Percentiles rank a stretch among this genome's conserved stretches.
Conservation (phyloP, 2,888 invertebrate genomes). For the Melanchra persicariae region DNA sequence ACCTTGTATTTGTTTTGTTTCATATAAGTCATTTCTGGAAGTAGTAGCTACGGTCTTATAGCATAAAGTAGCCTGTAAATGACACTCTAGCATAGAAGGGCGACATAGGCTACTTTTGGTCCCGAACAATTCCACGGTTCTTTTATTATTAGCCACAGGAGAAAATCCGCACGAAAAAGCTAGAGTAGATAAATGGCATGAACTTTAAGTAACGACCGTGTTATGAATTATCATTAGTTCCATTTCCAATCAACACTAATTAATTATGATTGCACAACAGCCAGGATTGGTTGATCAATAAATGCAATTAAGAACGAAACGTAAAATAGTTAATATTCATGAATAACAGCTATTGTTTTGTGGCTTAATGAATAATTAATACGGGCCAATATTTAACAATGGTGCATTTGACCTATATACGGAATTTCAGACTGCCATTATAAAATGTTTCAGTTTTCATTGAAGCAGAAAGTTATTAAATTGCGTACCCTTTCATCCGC, state of each 20-base stretch:
- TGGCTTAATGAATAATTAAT: constrained; percentile 34
- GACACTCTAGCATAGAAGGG: too few species aligned
- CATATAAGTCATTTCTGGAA: neutral
- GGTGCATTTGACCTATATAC: constrained; percentile 31
- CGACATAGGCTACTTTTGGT: neutral
- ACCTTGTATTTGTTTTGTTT: neutral
- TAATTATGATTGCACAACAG: constrained; percentile 24
- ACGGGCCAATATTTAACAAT: constrained; percentile 26
- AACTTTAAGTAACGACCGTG: neutral
- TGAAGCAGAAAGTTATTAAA: constrained; percentile 10
- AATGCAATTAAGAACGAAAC: constrained; percentile 40
- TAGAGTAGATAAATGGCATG: neutral
- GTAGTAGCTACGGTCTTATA: too few species aligned
- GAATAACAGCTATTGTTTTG: constrained; percentile 43
- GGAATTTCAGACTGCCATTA: neutral
- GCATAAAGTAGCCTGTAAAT: too few species aligned
- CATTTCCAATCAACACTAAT: constrained; percentile 36
- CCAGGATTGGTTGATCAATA: constrained; percentile 24
- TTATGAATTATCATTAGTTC: neutral
- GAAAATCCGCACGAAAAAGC: neutral
- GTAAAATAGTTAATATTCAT: constrained; percentile 43
- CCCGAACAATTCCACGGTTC: neutral
- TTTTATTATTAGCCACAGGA: too few species aligned
- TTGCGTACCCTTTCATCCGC: constrained; percentile 12
- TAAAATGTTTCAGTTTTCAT: constrained; percentile 23